Percentiles rank a stretch among this genome's conserved stretches.
These are phyloP conservation scores for Mechanitis mazaeus DNA, from an alignment of 2,888 invertebrate genomes.

Conservation along the genomic window DNA sequence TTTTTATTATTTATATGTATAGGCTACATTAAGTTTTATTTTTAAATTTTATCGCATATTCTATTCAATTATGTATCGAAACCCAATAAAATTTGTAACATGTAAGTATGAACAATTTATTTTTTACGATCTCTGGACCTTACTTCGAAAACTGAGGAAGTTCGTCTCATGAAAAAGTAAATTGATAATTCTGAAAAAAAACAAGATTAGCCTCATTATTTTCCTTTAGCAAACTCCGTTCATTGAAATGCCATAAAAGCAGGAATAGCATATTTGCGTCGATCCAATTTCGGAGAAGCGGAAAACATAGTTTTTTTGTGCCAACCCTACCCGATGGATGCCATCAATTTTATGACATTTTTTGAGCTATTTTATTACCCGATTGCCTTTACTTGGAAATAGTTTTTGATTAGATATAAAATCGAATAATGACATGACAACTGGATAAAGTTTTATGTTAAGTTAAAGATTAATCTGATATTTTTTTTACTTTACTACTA, in stretches of 20 bases:
- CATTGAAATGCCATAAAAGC: constrained; percentile 28
- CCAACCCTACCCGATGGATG: constrained; percentile 24
- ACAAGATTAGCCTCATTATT: constrained; percentile 9
- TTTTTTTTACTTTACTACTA: neutral
- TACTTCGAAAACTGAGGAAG: neutral
- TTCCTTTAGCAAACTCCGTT: constrained; percentile 14
- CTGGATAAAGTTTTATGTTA: constrained; percentile 3
- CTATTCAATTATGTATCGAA: too few species aligned
- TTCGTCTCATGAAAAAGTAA: neutral
- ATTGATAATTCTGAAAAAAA: constrained; percentile 7
- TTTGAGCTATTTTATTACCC: constrained; percentile 38
- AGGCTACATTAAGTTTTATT: too few species aligned
- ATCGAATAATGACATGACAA: neutral
- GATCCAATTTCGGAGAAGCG: constrained; percentile 29
- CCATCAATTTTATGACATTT: constrained; percentile 40
- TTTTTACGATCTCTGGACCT: too few species aligned
- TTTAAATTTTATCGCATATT: too few species aligned
- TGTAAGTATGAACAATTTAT: too few species aligned
- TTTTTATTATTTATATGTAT: too few species aligned
- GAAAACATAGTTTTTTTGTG: constrained; percentile 19
- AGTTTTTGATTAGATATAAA: constrained; percentile 21
- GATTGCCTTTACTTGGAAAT: constrained; percentile 16
- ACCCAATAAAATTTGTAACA: too few species aligned
- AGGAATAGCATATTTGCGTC: constrained; percentile 23
- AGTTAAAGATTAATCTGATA: neutral